Base-by-base conservation (phyloP, 2,113 vertebrate species). In the Rhinolophus ferrumequinum region DNA sequence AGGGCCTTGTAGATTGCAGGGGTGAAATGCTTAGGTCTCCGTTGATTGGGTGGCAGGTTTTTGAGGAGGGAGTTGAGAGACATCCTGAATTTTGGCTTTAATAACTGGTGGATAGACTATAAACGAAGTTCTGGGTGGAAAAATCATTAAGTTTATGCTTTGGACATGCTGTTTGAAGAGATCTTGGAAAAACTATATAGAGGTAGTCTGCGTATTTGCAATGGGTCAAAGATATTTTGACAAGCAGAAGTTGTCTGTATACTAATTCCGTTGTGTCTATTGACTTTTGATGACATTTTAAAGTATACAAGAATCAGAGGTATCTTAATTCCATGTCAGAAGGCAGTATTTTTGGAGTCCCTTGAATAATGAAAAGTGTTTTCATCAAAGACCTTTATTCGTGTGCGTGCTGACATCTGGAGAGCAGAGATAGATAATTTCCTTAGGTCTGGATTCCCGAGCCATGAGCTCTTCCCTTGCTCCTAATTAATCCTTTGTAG, bases 401-500 rank as follows among this genome's bases (percentile, higher is more conserved):
- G 0, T 94, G 95, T 94, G 66, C 73, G 79, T 44, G 95, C 95
- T 96, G 97, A 97, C 98, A 98, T 98, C 98, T 99, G 98, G 98
- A 97, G 97, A 98, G 83, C 47, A 44, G 97, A 98, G 98, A 98
- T 97, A 98, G 98, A 98, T 98, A 92, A 96, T 98, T 98, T 98
- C 95, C 96, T 96, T 97, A 97, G 97, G 96, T 98, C 96, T 97
- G 96, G 97, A 94, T 98, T 98, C 97, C 87, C 13, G 60, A 97
- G 96, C 95, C 97, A 22, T 13, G 97, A 98, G 98, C 96, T 98
- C 98, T 97, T 98, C 94, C 88, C 94, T 93, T 81, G 95, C 98
- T 99, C 98, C 99, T 99, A 99, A 99, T 99, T 99, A 99, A 99
- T 99, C 99, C 99, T 99, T 99, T 99, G 99, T 99, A 99, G 98